phyloP scores from a whole-genome alignment of 37 sponge, comb jelly and placozoan species.

The Beroe forskalii region DNA sequence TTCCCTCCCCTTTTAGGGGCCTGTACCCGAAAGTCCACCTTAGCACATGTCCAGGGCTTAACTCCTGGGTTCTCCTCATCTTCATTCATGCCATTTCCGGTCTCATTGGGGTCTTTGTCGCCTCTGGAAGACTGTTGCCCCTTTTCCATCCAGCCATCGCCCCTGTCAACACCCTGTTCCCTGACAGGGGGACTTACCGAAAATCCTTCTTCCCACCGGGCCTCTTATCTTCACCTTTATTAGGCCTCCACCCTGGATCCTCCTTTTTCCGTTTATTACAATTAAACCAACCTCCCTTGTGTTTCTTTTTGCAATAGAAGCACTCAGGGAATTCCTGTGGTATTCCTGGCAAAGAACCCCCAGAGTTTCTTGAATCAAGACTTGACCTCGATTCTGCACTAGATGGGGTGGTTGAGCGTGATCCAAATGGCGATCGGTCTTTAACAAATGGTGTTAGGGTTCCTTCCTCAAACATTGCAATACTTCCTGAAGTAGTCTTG shows the following conservation, averaged over 20 bases:
- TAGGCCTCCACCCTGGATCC: not conserved
- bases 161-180: not conserved
- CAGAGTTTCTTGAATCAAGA: not conserved
- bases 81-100: not conserved
- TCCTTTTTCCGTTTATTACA: not conserved
- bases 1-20: not conserved
- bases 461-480: not conserved
- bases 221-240: not conserved
- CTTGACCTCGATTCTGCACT: not conserved
- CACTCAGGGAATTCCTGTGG: not conserved
- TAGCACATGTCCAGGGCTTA: slow-evolving; percentile 29
- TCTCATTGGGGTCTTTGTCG: not conserved
- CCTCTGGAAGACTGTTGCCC: not conserved
- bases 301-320: not conserved
- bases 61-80: not conserved
- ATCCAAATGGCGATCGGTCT: not conserved
- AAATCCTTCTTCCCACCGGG: not conserved
- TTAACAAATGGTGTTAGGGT: not conserved
- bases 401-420: not conserved
- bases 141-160: not conserved
- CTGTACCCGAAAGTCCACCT: not conserved
- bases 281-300: slow-evolving; percentile 11
- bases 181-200: not conserved
- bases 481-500: not conserved
- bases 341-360: not conserved